phyloP scores from a whole-genome alignment of 2,113 vertebrate genomes.

The Tringa solitaria region DNA sequence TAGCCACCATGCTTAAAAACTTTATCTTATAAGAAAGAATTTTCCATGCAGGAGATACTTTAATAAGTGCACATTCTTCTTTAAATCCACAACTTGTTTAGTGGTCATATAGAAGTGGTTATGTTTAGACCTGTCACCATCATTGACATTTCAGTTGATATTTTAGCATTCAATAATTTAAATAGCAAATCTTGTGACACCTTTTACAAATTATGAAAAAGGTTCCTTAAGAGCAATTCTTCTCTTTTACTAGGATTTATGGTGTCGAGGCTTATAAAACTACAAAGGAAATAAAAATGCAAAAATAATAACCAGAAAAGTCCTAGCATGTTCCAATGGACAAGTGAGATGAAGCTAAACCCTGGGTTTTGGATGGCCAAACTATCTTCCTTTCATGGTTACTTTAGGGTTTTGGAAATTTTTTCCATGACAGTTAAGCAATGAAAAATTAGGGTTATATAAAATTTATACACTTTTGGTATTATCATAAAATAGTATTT shows the following conservation, averaged over 20 bases:
- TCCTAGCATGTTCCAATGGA: not conserved
- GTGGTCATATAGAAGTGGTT: not conserved
- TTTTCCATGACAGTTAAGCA: not conserved
- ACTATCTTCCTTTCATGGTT: not conserved
- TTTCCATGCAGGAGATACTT: not conserved
- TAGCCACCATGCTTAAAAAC: not conserved
- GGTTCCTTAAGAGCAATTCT: not conserved
- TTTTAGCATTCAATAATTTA: not conserved
- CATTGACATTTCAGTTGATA: not conserved
- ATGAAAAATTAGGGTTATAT: not conserved
- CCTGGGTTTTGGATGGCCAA: not conserved
- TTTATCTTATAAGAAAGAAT: not conserved
- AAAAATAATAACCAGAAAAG: not conserved
- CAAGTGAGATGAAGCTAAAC: not conserved
- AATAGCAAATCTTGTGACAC: not conserved
- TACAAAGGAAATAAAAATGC: not conserved
- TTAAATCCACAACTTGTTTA: not conserved
- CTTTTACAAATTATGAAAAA: not conserved
- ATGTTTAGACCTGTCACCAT: not conserved
- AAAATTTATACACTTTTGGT: not conserved
- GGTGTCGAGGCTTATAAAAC: not conserved
- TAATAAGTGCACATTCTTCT: not conserved
- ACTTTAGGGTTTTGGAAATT: not conserved
- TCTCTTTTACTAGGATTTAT: not conserved
- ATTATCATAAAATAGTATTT: constrained; percentile 2